A percentile compares a stretch with the other conserved stretches of the same genome.
Evolutionary conservation across 2,888 invertebrate genomes (phyloP).

Genomic region (Napeogenes inachia): DNA sequence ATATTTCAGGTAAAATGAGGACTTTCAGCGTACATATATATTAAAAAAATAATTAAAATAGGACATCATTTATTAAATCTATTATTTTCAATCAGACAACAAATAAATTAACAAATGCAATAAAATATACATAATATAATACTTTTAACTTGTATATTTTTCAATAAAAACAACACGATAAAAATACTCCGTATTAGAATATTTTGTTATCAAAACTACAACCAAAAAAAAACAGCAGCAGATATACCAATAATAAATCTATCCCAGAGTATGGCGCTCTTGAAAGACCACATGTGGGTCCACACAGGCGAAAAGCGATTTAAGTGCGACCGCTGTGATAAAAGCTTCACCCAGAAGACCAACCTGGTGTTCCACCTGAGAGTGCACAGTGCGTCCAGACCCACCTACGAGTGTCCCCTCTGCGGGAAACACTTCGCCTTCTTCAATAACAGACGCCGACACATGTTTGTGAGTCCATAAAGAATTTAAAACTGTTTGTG

Average conservation of each 20-base stretch:
- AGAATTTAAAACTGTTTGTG: no score
- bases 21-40: no score
- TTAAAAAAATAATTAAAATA: no score
- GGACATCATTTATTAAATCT: no score
- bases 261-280: conserved; percentile 58
- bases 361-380: conserved; percentile 63
- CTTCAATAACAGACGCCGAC: conserved; percentile 60
- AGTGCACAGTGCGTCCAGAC: conserved; percentile 51
- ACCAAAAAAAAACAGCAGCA: neutral
- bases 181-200: no score
- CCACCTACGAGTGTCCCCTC: conserved; percentile 59
- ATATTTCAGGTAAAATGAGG: conserved; percentile 57
- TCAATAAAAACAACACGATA: no score
- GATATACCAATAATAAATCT: neutral
- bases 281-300: conserved; percentile 67
- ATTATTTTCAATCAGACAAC: no score
- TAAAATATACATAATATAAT: no score
- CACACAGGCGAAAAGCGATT: conserved; percentile 68
- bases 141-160: no score
- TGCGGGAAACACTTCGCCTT: conserved; percentile 68
- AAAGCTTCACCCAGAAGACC: conserved; percentile 65
- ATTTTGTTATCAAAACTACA: neutral
- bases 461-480: conserved; percentile 63
- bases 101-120: no score
- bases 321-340: conserved; percentile 64